Conservation (phyloP, 64 coral and sea anemone genomes). For the Montipora foliosa region DNA sequence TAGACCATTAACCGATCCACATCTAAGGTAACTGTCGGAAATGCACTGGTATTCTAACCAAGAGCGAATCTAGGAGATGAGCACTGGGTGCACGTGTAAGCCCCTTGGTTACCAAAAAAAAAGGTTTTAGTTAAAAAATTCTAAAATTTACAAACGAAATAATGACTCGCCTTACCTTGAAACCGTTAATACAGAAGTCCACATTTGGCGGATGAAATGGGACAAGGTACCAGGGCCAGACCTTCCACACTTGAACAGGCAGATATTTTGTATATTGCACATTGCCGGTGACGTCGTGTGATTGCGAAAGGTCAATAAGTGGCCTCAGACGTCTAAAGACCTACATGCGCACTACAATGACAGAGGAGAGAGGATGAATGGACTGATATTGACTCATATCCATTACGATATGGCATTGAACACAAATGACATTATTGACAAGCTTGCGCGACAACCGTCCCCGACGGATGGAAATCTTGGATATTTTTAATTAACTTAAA, state of each 20-base stretch:
- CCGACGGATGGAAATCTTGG: conserved; percentile 22
- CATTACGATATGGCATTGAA: conserved; percentile 54
- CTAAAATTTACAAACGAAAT: too few species aligned
- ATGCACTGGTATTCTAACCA: conserved; percentile 6
- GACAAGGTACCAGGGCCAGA: too few species aligned
- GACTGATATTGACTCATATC: conserved; percentile 38
- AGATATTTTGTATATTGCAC: too few species aligned
- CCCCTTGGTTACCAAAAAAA: too few species aligned
- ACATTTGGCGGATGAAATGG: too few species aligned
- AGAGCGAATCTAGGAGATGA: too few species aligned
- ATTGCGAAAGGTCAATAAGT: not conserved
- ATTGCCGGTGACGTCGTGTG: not conserved
- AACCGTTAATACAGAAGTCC: too few species aligned
- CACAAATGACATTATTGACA: conserved; percentile 32
- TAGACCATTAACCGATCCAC: not conserved
- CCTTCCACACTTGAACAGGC: too few species aligned
- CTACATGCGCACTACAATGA: conserved; percentile 39
- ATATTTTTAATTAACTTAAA: not conserved
- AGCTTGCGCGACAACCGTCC: conserved; percentile 15
- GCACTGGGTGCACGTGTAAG: too few species aligned
- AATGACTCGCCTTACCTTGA: too few species aligned
- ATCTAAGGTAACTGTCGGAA: not conserved
- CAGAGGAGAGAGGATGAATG: conserved; percentile 41
- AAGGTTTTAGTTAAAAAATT: too few species aligned
- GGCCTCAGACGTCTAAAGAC: conserved; percentile 36